Conservation (phyloP, 2,888 invertebrate species). For the Gerris lacustris region DNA sequence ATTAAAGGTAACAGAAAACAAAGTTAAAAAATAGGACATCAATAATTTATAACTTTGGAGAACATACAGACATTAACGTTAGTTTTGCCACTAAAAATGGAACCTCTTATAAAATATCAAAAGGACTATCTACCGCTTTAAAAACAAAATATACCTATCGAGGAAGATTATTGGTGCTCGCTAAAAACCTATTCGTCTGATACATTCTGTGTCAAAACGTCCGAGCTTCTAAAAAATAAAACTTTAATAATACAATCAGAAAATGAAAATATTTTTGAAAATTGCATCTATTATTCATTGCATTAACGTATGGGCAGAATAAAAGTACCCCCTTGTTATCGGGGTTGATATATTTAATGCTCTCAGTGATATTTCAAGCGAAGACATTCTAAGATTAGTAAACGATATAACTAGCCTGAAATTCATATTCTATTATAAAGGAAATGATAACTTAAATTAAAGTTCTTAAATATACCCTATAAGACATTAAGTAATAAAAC, state of each 20-base stretch:
- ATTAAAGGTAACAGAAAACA: too few species aligned
- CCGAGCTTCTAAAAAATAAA: background rate
- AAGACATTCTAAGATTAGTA: background rate
- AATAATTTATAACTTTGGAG: background rate
- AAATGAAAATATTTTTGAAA: background rate
- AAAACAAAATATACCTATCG: background rate
- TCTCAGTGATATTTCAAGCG: background rate
- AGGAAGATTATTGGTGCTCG: too few species aligned
- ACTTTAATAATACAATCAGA: background rate
- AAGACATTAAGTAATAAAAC: too few species aligned
- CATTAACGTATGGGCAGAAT: background rate
- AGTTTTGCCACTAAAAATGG: background rate
- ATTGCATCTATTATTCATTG: background rate
- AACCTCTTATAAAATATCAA: background rate
- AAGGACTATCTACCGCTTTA: background rate
- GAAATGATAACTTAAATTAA: background rate
- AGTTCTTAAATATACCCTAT: background rate
- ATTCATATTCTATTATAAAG: too few species aligned
- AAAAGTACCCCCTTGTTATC: background rate
- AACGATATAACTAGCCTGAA: background rate
- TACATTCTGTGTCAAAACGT: too few species aligned
- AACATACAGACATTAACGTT: background rate
- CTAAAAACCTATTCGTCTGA: too few species aligned
- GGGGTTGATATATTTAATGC: background rate
- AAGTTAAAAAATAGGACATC: background rate